Evolutionary conservation across 2,888 invertebrate species (phyloP).

Genomic region (Lasioglossum pauxillum): DNA sequence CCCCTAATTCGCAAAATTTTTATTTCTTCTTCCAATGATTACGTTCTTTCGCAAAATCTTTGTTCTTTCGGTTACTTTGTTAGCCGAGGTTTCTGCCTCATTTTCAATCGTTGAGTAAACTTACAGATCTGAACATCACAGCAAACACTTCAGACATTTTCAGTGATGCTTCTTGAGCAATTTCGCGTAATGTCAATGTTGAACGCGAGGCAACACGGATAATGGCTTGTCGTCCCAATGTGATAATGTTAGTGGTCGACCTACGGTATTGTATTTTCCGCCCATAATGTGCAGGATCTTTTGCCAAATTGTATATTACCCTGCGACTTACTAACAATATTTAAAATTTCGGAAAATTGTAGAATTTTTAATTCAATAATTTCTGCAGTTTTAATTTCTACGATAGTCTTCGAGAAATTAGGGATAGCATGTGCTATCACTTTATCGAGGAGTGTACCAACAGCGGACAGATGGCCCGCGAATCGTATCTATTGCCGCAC

Average conservation of each 20-base stretch:
- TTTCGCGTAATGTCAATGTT: not conserved
- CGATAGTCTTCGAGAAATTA: no score
- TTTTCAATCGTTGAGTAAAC: not conserved
- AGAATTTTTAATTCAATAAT: no score
- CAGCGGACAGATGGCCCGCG: conserved; percentile 67
- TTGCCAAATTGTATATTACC: not conserved
- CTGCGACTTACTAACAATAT: no score
- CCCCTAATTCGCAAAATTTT: not conserved
- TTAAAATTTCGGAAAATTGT: no score
- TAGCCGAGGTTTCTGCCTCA: not conserved
- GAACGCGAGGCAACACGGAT: not conserved
- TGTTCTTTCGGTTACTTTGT: not conserved
- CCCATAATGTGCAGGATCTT: not conserved
- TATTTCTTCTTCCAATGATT: not conserved
- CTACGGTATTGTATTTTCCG: not conserved
- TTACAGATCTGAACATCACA: not conserved
- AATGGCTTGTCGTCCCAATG: not conserved
- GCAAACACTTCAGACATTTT: not conserved
- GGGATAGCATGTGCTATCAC: no score
- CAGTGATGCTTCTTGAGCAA: not conserved
- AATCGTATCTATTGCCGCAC: conserved; percentile 65
- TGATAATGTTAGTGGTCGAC: not conserved
- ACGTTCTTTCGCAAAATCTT: not conserved
- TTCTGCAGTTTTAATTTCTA: no score
- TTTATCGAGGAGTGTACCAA: not conserved